Percentiles rank a stretch among this genome's conserved stretches.
Evolutionary conservation across 2,797 vertebrate genomes (phyloP).

Genomic region (Rhinogobio ventralis): DNA sequence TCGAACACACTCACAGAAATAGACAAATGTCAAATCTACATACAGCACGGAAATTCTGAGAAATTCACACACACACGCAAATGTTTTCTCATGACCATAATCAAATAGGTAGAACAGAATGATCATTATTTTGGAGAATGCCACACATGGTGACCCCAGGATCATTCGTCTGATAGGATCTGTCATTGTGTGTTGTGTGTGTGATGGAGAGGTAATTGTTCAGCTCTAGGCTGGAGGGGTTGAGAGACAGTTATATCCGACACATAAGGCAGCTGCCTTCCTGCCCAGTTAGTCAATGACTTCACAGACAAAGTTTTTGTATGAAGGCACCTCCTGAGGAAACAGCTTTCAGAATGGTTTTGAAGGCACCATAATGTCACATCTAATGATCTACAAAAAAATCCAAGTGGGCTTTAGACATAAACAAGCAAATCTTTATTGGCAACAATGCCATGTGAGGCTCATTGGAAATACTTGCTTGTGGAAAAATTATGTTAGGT

Average conservation of each 20-base stretch:
- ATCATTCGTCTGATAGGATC: conserved; percentile 75
- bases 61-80: neutral
- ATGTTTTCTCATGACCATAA: conserved; percentile 3
- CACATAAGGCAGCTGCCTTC: conserved; percentile 17
- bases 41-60: neutral
- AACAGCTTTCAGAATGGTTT: neutral
- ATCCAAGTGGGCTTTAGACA: conserved; percentile 14
- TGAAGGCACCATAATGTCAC: neutral
- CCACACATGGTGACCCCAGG: conserved; percentile 32
- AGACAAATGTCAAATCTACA: neutral
- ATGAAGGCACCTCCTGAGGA: conserved; percentile 17
- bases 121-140: conserved; percentile 6
- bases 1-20: neutral
- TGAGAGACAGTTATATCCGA: neutral
- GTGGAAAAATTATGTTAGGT: neutral
- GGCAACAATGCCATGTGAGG: neutral
- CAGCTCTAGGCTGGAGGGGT: conserved; percentile 48
- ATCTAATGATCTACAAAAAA: neutral
- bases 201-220: conserved; percentile 82
- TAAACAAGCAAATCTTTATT: conserved; percentile 9
- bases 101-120: neutral
- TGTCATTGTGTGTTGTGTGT: conserved; percentile 59
- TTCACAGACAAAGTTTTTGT: neutral
- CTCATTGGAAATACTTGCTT: neutral
- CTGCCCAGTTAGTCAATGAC: conserved; percentile 14